Base-by-base conservation (phyloP, 2,113 vertebrate species). In the Colius striatus region DNA sequence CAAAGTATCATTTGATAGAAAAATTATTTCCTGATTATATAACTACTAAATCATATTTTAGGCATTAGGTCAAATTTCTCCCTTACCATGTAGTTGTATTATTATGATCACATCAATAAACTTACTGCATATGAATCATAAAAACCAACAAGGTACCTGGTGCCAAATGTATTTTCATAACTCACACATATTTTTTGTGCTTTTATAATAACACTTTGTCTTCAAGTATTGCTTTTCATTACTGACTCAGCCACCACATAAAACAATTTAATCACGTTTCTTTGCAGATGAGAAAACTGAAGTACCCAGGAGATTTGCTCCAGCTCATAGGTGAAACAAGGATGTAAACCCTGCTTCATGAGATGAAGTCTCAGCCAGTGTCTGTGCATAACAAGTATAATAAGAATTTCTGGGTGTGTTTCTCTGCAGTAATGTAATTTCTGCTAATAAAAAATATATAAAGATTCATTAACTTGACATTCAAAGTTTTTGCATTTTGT, bases 21-120 rank as follows among this genome's bases (percentile, higher is more conserved):
- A 88, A 91, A 73, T 47, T 63, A 1, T 26, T 92, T 61, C 12
- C 5, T 26, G 73, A 25, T 76, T 89, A 65, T 71, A 43, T 58
- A 92, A 58, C 25, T 84, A 36, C 41, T 92, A 95, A 93, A 75
- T 81, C 23, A 75, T 79, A 89, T 54, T 92, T 81, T 93, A 93
- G 41, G 25, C 87, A 54, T n/a, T 78, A 5, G 5, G 11, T 58
- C 13, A 77, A 51, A 48, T 41, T 62, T 62, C 8, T 84, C 34
- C 26, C 10, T 61, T 77, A 51, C 9, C 6, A 13, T 9, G 16
- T 53, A 50, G 19, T 27, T 65, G 13, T 14, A n/a, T 32, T 68
- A 12, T 15, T 41, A 10, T 20, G 30, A 18, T 68, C 73, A 36
- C 29, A 78, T 47, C 41, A 48, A 10, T 66, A 77, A 38, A 0